Evolutionary conservation across 2,797 vertebrate species (phyloP).

Genomic region (Leuciscus waleckii): DNA sequence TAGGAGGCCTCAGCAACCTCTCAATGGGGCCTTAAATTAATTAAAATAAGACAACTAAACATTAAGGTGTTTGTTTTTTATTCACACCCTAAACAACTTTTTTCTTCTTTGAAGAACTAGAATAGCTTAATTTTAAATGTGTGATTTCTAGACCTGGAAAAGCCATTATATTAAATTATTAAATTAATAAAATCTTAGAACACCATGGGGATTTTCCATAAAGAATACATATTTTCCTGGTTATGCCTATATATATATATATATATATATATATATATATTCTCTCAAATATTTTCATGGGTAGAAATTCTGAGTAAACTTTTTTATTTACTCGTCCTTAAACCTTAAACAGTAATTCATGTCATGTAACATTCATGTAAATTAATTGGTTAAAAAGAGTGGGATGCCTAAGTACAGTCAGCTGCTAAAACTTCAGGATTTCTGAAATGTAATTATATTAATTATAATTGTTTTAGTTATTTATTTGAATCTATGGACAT

Average conservation of each 20-base stretch:
- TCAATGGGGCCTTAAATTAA: not conserved
- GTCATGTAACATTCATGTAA: not conserved
- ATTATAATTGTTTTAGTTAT: not conserved
- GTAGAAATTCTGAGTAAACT: not conserved
- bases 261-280: too few species aligned
- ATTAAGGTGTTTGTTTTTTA: not conserved
- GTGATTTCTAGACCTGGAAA: not conserved
- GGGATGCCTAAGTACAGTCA: not conserved
- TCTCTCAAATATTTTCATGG: not conserved
- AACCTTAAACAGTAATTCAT: not conserved
- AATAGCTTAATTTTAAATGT: not conserved
- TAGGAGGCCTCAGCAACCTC: not conserved
- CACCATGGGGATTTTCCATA: not conserved
- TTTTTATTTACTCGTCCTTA: not conserved
- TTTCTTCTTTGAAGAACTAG: not conserved
- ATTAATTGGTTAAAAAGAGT: not conserved
- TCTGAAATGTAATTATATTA: not conserved
- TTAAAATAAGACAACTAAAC: not conserved
- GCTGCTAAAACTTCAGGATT: not conserved
- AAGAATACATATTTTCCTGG: not conserved
- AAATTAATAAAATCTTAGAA: not conserved
- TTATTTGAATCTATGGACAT: not conserved
- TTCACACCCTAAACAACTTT: not conserved
- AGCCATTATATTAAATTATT: not conserved
- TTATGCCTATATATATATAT: not conserved